A percentile compares a stretch with the other conserved stretches of the same genome.
Conservation (phyloP, 2,797 vertebrate genomes). For the Lepilemur septentrionalis region DNA sequence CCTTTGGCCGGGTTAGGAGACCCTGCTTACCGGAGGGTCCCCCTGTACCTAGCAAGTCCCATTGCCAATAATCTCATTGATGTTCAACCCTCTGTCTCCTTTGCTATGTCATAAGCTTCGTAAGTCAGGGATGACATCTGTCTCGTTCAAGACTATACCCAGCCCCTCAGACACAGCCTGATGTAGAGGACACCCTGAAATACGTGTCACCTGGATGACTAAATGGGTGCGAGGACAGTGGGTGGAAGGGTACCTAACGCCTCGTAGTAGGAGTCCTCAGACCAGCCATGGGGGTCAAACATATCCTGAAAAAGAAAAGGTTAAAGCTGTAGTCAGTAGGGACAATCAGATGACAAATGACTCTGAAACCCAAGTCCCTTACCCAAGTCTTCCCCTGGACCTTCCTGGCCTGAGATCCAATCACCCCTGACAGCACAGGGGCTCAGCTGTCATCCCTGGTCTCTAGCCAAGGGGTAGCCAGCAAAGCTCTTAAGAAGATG, state of each 20-base stretch:
- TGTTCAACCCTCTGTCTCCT: not conserved
- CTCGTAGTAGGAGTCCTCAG: slow-evolving; percentile 98
- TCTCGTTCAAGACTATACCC: not conserved
- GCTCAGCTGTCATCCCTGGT: not conserved
- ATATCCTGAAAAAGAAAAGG: slow-evolving; percentile 89
- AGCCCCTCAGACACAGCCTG: not conserved
- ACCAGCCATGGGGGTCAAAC: slow-evolving; percentile 99
- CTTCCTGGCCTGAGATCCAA: not conserved
- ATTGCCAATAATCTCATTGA: too few species aligned
- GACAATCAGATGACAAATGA: not conserved
- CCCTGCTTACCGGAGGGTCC: not conserved
- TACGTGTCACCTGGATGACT: not conserved
- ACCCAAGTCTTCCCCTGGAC: not conserved
- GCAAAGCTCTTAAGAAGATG: not conserved
- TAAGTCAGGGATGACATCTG: not conserved
- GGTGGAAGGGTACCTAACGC: slow-evolving; percentile 86
- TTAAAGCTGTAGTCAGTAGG: not conserved
- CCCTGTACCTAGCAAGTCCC: too few species aligned
- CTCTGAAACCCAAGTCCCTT: not conserved
- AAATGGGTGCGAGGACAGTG: not conserved
- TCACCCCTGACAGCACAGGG: not conserved
- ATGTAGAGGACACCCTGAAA: not conserved
- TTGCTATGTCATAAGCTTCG: not conserved
- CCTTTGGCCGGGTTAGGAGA: not conserved
- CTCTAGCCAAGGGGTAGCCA: not conserved